Percentiles rank a stretch among this genome's conserved stretches.
Evolutionary conservation across 2,113 vertebrate genomes (phyloP).

Genomic region (Neolamprologus modestus): DNA sequence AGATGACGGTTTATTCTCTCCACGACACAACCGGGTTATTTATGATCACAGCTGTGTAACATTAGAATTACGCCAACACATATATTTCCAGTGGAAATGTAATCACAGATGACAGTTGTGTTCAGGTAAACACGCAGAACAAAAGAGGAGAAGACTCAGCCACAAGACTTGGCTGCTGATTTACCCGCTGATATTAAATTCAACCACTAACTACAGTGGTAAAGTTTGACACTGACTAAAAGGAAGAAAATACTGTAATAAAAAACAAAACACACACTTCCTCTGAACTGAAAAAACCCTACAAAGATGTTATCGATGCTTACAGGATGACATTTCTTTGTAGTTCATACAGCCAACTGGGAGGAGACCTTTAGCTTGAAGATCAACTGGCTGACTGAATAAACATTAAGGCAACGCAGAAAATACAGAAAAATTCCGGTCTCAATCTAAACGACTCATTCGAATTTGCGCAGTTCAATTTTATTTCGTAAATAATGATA

Average conservation of each 20-base stretch:
- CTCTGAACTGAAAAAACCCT: not conserved
- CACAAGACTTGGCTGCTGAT: not conserved
- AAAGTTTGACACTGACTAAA: not conserved
- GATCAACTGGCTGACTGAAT: not conserved
- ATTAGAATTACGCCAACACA: not conserved
- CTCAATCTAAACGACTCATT: not conserved
- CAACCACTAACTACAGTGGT: not conserved
- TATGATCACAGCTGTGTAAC: not conserved
- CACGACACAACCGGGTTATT: not conserved
- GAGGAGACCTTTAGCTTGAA: not conserved
- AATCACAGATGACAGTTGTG: conserved; percentile 6
- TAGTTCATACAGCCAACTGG: not conserved
- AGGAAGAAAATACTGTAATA: not conserved
- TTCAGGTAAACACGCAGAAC: not conserved
- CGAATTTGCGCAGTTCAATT: not conserved
- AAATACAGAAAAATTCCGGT: not conserved
- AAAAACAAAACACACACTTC: not conserved
- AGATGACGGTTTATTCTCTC: not conserved
- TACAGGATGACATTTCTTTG: not conserved
- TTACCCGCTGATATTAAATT: not conserved
- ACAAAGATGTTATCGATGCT: not conserved
- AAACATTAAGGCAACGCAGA: not conserved
- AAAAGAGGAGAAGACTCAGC: not conserved
- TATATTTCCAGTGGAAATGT: not conserved
- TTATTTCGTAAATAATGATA: not conserved